phyloP scores from a whole-genome alignment of 2,113 vertebrate species.

The Apodemus sylvaticus region DNA sequence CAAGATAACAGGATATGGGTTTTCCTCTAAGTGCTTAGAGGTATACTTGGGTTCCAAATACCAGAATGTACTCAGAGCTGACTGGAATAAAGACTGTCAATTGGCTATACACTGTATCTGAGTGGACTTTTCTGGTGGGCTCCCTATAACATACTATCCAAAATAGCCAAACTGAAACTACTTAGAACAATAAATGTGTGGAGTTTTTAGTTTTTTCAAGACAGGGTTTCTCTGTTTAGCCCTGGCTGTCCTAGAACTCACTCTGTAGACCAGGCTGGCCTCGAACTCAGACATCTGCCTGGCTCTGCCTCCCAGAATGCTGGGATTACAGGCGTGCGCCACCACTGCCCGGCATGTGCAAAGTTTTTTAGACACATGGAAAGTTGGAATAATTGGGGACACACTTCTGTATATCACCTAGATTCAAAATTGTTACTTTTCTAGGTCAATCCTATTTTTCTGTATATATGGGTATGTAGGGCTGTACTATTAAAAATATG shows the following conservation, averaged over 20 bases:
- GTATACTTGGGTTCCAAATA: background rate
- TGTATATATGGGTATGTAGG: background rate
- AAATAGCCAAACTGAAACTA: background rate
- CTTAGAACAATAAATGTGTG: background rate
- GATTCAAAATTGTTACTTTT: background rate
- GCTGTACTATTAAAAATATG: background rate
- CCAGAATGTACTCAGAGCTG: background rate
- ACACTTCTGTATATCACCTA: background rate
- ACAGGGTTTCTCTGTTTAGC: too few species aligned
- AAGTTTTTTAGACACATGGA: background rate
- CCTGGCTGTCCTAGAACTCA: too few species aligned
- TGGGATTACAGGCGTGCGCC: too few species aligned
- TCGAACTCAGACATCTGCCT: too few species aligned
- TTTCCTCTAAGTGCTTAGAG: background rate
- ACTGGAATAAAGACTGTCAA: background rate
- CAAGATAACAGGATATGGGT: background rate
- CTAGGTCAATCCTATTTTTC: background rate
- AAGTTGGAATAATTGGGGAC: background rate
- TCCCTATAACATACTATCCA: background rate
- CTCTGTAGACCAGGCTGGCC: too few species aligned
- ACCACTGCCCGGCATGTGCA: too few species aligned
- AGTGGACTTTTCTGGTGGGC: background rate
- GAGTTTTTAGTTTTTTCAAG: too few species aligned
- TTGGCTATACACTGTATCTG: background rate
- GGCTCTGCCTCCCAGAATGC: too few species aligned